These are phyloP conservation scores for Capreolus pygargus DNA, from an alignment of 2,113 vertebrate species.

Conservation along the genomic window DNA sequence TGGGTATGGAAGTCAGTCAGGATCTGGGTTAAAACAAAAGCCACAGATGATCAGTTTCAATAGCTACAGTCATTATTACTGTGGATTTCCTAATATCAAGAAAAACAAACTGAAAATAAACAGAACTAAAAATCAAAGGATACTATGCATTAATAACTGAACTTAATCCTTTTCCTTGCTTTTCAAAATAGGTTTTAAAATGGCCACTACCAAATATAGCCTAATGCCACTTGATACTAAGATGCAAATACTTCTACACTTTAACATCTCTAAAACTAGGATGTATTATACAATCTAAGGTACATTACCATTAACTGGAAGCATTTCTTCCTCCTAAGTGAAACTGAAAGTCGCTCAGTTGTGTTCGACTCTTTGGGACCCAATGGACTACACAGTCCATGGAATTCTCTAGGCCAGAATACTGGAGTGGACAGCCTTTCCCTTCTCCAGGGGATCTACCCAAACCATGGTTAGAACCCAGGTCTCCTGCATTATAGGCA, in stretches of 20 bases:
- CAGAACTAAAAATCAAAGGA: conserved; percentile 9
- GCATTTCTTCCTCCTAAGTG: not conserved
- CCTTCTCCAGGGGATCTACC: not conserved
- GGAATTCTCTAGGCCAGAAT: not conserved
- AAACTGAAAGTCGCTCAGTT: not conserved
- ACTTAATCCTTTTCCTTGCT: not conserved
- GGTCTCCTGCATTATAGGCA: not conserved
- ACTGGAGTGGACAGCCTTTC: not conserved
- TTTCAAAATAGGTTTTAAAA: conserved; percentile 18
- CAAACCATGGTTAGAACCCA: not conserved
- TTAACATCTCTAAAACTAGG: not conserved
- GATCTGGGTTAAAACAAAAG: not conserved
- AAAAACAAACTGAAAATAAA: not conserved
- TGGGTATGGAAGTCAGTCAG: not conserved
- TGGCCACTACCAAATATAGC: not conserved
- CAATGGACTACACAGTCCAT: not conserved
- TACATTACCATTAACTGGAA: not conserved
- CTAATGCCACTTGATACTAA: not conserved
- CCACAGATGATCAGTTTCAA: not conserved
- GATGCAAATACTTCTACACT: not conserved
- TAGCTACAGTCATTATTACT: not conserved
- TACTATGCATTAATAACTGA: not conserved
- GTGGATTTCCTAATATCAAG: not conserved
- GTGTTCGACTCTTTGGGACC: not conserved
- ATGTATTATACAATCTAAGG: not conserved